Evolutionary conservation across 1,140 invertebrate genomes (phyloP).

Genomic region (Acyrthosiphon pisum): DNA sequence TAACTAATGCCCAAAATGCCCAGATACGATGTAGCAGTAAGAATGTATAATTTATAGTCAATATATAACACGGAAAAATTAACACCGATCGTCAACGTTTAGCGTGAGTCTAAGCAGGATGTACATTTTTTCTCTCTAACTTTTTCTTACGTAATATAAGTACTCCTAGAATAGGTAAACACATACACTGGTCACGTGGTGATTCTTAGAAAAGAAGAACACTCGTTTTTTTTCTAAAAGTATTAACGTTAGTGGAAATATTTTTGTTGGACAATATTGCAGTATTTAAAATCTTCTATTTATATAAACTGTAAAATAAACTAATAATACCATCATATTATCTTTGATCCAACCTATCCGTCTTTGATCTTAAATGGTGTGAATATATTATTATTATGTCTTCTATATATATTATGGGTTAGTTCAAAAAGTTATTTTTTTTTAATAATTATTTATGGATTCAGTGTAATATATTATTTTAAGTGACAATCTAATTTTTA

Average conservation of each 20-base stretch:
- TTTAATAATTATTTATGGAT: background rate
- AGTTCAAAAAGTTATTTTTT: background rate
- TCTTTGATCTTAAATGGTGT: background rate
- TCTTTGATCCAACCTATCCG: background rate
- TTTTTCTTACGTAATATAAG: background rate
- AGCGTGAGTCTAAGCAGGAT: background rate
- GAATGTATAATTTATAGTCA: background rate
- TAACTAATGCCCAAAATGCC: background rate
- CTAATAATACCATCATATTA: background rate
- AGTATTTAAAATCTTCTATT: background rate
- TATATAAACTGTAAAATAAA: background rate
- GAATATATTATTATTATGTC: background rate
- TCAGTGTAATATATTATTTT: background rate
- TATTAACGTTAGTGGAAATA: background rate
- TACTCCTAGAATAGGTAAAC: background rate
- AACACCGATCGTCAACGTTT: background rate
- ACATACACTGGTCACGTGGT: background rate
- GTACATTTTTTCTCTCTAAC: background rate
- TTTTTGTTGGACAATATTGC: background rate
- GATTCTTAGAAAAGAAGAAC: background rate
- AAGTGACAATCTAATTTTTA: background rate
- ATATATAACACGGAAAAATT: background rate
- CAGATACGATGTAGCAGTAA: background rate
- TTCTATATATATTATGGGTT: background rate
- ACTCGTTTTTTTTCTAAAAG: background rate